Base-by-base conservation (phyloP, 2,888 invertebrate species). In the Pterobdella sp. region DNA sequence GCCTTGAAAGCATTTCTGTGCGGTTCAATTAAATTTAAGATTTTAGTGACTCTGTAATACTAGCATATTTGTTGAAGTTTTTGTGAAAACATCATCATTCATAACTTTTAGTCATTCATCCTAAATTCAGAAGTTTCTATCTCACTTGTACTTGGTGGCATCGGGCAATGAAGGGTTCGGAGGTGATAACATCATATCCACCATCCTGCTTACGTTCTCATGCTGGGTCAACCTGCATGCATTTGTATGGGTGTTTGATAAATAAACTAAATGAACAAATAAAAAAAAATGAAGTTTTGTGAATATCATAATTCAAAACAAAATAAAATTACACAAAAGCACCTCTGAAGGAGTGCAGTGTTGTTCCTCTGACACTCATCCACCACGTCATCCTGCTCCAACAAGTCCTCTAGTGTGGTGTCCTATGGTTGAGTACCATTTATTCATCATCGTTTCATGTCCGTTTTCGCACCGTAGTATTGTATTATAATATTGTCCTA, bases 281-380 rank as follows among this genome's bases (percentile, higher is more conserved):
- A 10, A 63, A n/a, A 63, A 63, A 26, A n/a, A 63, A n/a, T 14
- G n/a, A 63, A 10, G 7, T 14, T 63, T 7, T 26, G 31, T 63
- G n/a, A 49, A 14, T 49, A 49, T 49, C 22, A 49, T 49, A 14
- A 49, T 18, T 49, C 22, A 49, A 14, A 14, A 49, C 22, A 14
- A 14, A 49, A 49, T 18, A 14, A 14, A 14, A 14, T 18, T 49
- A 49, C 52, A n/a, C 22, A 29, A 72, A 89, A 92, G 91, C 87
- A 95, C 94, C 91, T 95, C 83, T 92, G 92, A 79, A 94, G 88
- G 76, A 96, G 87, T 80, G 89, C 90, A 84, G 90, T 91, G 85
- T 94, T 94, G 83, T 91, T 92, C 78, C 90, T 90, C 86, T 92
- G 93, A 85, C 94, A 94, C 87, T 96, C 94, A 84, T 93, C 93